These are phyloP conservation scores for Ptyas mucosa DNA, from an alignment of 2,113 vertebrate species.

Conservation along the genomic window DNA sequence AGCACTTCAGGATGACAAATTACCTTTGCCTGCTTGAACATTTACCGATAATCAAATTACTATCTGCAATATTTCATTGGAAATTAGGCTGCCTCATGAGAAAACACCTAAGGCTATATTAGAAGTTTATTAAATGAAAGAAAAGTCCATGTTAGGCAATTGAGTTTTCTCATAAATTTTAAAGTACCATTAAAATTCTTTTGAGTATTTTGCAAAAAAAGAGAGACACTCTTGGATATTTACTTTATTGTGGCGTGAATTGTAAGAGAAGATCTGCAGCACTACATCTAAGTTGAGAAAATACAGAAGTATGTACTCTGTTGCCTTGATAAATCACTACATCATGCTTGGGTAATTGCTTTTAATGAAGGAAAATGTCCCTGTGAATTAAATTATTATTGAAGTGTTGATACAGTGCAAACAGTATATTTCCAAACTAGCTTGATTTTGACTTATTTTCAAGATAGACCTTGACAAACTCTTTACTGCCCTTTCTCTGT, in stretches of 20 bases:
- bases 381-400: constrained; percentile 17
- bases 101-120: not conserved
- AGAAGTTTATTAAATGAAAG: constrained; percentile 2
- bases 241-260: not conserved
- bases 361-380: constrained; percentile 35
- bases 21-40: not conserved
- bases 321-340: constrained; percentile 24
- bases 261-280: not conserved
- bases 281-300: not conserved
- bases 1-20: not conserved
- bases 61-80: not conserved
- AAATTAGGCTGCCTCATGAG: not conserved
- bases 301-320: not conserved
- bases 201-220: constrained; percentile 4
- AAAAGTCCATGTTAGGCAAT: not conserved
- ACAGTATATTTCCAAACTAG: constrained; percentile 20
- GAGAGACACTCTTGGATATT: not conserved
- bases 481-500: not conserved
- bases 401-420: constrained; percentile 8
- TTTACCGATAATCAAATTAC: not conserved
- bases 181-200: not conserved
- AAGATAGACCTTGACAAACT: not conserved
- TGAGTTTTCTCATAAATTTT: constrained; percentile 12
- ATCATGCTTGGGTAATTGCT: not conserved
- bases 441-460: not conserved